phyloP scores from a whole-genome alignment of 2,113 vertebrate species.

The Propithecus coquereli region DNA sequence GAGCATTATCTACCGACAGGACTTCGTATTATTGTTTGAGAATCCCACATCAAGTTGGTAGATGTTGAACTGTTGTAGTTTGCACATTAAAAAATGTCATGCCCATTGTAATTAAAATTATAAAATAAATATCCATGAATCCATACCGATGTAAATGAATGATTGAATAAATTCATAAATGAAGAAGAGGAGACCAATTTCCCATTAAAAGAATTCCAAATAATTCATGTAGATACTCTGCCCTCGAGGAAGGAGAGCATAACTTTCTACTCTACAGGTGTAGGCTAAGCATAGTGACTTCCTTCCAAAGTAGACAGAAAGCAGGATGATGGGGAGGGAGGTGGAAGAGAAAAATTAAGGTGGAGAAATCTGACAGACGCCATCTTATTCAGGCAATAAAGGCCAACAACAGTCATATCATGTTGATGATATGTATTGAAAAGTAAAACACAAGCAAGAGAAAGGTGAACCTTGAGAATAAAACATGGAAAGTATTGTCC shows the following conservation, averaged over 20 bases:
- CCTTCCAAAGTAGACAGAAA: neutral
- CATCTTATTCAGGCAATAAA: neutral
- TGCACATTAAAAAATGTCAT: neutral
- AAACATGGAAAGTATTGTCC: neutral
- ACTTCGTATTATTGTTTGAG: neutral
- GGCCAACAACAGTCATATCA: neutral
- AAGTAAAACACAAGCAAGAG: neutral
- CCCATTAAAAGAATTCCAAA: neutral
- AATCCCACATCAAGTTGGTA: neutral
- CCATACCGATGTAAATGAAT: neutral
- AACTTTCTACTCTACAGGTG: neutral
- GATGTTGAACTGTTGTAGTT: neutral
- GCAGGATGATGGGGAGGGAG: fast-evolving
- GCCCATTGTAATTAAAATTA: neutral
- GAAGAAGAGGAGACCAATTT: neutral
- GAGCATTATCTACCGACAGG: neutral
- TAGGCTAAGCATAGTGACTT: neutral
- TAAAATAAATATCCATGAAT: neutral
- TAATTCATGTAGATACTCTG: neutral
- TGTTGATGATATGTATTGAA: no score
- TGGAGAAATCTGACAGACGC: neutral
- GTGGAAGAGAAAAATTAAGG: neutral
- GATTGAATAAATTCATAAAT: neutral
- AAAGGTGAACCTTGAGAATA: neutral
- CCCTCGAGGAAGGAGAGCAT: neutral